Evolutionary conservation across 1,140 invertebrate genomes (phyloP).

Genomic region (roundworm (Caenorhabditis elegans)): WBcel235 BX284603.4:6873001-6873500

Average conservation of each 20-base stretch:
- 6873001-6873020: too few relatives aligned
- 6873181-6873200: neutral
- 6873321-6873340: neutral
- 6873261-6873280: too few relatives aligned
- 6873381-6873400: conserved; percentile 8
- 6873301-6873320: too few relatives aligned
- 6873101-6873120: neutral
- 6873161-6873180: neutral
- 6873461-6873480: neutral
- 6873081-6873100: neutral
- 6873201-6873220: neutral
- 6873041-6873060: too few relatives aligned
- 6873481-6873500: conserved; percentile 9
- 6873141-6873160: neutral
- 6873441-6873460: neutral
- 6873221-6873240: neutral
- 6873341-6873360: neutral
- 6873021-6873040: too few relatives aligned
- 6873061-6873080: too few relatives aligned
- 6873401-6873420: conserved; percentile 23
- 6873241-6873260: neutral
- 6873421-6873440: conserved; percentile 21
- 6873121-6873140: neutral
- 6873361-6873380: conserved; percentile 11
- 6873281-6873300: too few relatives aligned